A percentile compares a stretch with the other conserved stretches of the same genome.
These are phyloP conservation scores for Rostratula benghalensis DNA, from an alignment of 2,113 vertebrate genomes.

Conservation along the genomic window DNA sequence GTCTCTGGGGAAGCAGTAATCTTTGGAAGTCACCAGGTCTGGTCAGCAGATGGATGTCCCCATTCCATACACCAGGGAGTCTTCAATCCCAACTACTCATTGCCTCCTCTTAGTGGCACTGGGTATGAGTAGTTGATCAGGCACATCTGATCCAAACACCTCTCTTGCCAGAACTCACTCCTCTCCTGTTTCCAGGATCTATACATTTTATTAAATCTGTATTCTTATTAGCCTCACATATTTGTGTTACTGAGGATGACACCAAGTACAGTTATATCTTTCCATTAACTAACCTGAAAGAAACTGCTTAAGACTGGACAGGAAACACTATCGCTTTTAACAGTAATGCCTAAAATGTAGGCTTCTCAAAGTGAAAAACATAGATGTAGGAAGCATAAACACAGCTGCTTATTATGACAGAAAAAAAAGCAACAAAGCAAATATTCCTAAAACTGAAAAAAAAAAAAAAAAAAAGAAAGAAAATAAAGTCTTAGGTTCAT, in stretches of 20 bases:
- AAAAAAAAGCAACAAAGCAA: slow-evolving; percentile 32
- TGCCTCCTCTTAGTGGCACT: background rate
- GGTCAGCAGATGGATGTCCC: background rate
- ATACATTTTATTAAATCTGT: background rate
- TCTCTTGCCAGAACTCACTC: background rate
- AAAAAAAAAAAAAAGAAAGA: background rate
- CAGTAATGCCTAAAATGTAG: background rate
- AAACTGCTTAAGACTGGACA: slow-evolving; percentile 32
- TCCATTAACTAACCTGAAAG: slow-evolving; percentile 27
- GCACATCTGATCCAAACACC: background rate
- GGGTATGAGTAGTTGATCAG: background rate
- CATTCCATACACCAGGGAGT: background rate
- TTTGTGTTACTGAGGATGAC: background rate
- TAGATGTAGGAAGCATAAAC: slow-evolving; percentile 38
- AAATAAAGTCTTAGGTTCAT: background rate
- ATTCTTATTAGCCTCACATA: background rate
- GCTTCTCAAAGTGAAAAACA: slow-evolving; percentile 18
- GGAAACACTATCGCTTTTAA: background rate
- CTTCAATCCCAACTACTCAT: background rate
- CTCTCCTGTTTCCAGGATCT: background rate
- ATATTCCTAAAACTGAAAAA: slow-evolving; percentile 23
- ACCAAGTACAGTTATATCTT: background rate
- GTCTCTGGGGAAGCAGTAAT: background rate
- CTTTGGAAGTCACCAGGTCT: background rate
- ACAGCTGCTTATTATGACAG: slow-evolving; percentile 35